Conservation (phyloP, 2,797 vertebrate genomes). For the Sus cebifrons region DNA sequence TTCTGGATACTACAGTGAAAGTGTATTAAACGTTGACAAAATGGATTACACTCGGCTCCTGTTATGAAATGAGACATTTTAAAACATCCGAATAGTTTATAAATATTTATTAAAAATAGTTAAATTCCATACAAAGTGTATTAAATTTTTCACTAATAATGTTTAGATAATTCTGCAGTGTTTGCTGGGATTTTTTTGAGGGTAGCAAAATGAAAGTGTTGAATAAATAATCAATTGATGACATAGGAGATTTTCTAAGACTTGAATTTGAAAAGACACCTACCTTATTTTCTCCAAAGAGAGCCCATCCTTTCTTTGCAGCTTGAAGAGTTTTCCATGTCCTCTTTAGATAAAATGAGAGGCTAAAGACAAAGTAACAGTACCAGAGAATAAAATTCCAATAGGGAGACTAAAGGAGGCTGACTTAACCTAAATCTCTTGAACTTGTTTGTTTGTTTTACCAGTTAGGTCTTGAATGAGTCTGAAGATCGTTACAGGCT, state of each 20-base stretch:
- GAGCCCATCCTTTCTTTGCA: not conserved
- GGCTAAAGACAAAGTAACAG: not conserved
- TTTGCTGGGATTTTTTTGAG: not conserved
- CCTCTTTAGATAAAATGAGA: not conserved
- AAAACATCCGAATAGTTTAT: not conserved
- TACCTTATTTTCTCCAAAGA: slow-evolving; percentile 21
- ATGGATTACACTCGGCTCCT: not conserved
- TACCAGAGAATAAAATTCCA: not conserved
- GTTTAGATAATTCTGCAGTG: not conserved
- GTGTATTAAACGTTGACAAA: not conserved
- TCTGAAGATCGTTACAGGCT: not conserved
- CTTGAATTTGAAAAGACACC: not conserved
- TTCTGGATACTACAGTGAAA: not conserved
- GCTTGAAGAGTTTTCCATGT: not conserved
- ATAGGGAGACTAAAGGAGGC: not conserved
- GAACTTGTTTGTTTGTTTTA: not conserved
- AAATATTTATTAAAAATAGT: not conserved
- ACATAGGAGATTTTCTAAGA: slow-evolving; percentile 1
- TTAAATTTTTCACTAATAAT: not conserved
- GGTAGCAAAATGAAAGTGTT: not conserved
- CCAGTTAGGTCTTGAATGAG: not conserved
- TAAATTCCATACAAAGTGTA: not conserved
- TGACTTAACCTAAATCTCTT: not conserved
- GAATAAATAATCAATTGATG: not conserved
- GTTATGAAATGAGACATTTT: not conserved